Conservation (phyloP, 2,888 invertebrate genomes). For the Brachynemurus nebulosus region DNA sequence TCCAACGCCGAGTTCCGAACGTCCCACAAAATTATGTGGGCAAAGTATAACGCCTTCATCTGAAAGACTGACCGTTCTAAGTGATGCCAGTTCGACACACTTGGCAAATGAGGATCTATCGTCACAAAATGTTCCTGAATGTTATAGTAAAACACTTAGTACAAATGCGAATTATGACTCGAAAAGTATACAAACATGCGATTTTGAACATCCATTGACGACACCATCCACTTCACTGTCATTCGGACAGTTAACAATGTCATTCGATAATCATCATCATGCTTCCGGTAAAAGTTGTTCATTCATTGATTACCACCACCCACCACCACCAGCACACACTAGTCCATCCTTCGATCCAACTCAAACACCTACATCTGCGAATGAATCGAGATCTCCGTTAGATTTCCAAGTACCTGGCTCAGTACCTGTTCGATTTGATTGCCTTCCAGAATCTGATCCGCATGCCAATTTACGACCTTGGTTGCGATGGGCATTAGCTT, state of each 20-base stretch:
- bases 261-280: neutral
- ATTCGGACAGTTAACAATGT: too few species aligned
- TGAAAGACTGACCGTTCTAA: slow-evolving; percentile 4
- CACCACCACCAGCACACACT: neutral
- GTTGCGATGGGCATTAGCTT: slow-evolving; percentile 77
- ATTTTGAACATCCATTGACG: neutral
- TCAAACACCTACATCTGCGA: neutral
- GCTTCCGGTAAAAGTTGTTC: slow-evolving; percentile 1
- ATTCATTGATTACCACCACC: neutral
- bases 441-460: slow-evolving; percentile 7
- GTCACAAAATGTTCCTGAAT: slow-evolving; percentile 5
- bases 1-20: slow-evolving; percentile 5
- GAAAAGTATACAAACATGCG: neutral
- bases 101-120: neutral
- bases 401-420: slow-evolving; percentile 8
- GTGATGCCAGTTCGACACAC: slow-evolving; percentile 2
- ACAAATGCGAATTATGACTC: neutral
- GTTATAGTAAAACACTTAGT: neutral
- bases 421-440: slow-evolving; percentile 6
- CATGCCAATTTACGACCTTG: slow-evolving; percentile 45
- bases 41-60: slow-evolving; percentile 8
- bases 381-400: slow-evolving; percentile 16
- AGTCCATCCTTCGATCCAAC: slow-evolving; percentile 4
- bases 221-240: neutral
- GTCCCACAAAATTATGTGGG: slow-evolving; percentile 8